Percentiles rank a stretch among this genome's conserved stretches.
These are phyloP conservation scores for Cryptoprocta ferox DNA, from an alignment of 2,797 vertebrate genomes.

Conservation along the genomic window DNA sequence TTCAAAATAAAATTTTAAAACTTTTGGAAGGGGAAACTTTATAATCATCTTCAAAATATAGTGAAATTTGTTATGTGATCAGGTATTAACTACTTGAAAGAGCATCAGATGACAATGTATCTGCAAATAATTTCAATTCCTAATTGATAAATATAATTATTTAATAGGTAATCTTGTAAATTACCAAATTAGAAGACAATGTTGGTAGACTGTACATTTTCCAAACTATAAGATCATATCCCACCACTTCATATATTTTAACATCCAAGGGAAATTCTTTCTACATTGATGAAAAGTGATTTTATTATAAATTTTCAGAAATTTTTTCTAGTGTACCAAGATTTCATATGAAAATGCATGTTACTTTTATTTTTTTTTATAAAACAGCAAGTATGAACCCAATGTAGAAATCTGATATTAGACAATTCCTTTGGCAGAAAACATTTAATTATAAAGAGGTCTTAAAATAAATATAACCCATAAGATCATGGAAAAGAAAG, in stretches of 20 bases:
- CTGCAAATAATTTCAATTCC: not conserved
- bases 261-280: conserved; percentile 56
- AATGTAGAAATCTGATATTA: conserved; percentile 82
- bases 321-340: conserved; percentile 66
- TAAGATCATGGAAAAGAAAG: conserved; percentile 76
- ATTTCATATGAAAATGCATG: conserved; percentile 80
- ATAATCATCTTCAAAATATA: conserved; percentile 51
- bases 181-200: conserved; percentile 45
- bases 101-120: not conserved
- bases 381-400: conserved; percentile 84
- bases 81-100: conserved; percentile 9
- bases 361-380: conserved; percentile 79
- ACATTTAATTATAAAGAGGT: conserved; percentile 86
- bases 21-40: conserved; percentile 34
- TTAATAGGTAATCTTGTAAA: conserved; percentile 55
- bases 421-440: conserved; percentile 87
- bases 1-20: not conserved
- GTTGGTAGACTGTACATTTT: conserved; percentile 47
- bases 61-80: not conserved
- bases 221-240: conserved; percentile 22
- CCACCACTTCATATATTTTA: not conserved
- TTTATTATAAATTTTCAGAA: conserved; percentile 67
- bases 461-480: conserved; percentile 88
- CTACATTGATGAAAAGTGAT: conserved; percentile 49
- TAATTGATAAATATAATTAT: not conserved